Percentiles rank a stretch among this genome's conserved stretches.
These are phyloP conservation scores for Babyrousa celebensis DNA, from an alignment of 2,797 vertebrate genomes.

Conservation along the genomic window DNA sequence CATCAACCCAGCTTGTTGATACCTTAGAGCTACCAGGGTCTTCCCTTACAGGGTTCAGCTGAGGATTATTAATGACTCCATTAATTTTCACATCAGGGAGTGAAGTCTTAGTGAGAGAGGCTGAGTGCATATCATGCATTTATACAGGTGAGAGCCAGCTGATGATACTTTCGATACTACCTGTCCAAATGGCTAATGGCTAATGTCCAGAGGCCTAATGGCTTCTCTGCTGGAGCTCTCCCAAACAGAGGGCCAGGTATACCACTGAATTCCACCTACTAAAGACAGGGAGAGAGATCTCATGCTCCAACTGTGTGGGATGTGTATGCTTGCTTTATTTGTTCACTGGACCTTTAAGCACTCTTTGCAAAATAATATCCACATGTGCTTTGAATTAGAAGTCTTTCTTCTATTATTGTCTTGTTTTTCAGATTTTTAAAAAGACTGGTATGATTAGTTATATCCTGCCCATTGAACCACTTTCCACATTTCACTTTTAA, in stretches of 20 bases:
- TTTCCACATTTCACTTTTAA: slow-evolving; percentile 89
- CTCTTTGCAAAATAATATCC: background rate
- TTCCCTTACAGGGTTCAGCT: background rate
- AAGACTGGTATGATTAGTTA: background rate
- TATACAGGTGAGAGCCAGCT: background rate
- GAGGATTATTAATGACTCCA: slow-evolving; percentile 1
- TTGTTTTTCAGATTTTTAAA: slow-evolving; percentile 60
- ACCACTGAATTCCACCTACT: slow-evolving; percentile 20
- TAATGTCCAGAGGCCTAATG: background rate
- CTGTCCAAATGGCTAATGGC: background rate
- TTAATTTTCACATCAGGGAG: slow-evolving; percentile 18
- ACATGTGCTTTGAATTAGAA: background rate
- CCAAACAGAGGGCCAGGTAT: background rate
- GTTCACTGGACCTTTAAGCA: background rate
- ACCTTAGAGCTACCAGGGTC: background rate
- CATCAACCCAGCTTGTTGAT: background rate
- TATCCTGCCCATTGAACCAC: slow-evolving; percentile 82
- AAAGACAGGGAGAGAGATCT: background rate
- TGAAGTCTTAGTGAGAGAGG: slow-evolving; percentile 3
- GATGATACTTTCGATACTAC: background rate
- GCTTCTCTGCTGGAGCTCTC: background rate
- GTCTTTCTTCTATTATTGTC: background rate
- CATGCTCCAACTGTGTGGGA: background rate
- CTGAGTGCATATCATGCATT: background rate
- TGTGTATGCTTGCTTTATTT: background rate